phyloP scores from a whole-genome alignment of 2,797 vertebrate genomes.

The Pelobates cultripes region DNA sequence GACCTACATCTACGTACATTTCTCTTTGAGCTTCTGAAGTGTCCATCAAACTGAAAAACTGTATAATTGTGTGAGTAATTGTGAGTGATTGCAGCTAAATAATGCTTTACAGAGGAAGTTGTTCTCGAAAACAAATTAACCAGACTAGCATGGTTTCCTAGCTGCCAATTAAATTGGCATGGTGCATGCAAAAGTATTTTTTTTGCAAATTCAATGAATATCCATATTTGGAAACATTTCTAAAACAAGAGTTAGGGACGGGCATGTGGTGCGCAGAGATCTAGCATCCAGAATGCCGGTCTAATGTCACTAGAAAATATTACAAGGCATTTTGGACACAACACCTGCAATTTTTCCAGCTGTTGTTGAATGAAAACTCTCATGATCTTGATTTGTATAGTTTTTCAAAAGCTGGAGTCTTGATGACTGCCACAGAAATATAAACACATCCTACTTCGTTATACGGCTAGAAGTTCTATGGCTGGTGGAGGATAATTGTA shows the following conservation, averaged over 20 bases:
- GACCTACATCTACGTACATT: too few species aligned
- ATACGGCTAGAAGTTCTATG: too few species aligned
- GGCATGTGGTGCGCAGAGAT: not conserved
- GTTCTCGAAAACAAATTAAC: constrained; percentile 21
- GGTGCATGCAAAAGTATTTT: not conserved
- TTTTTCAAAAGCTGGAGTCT: too few species aligned
- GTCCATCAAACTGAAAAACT: constrained; percentile 15
- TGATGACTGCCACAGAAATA: too few species aligned
- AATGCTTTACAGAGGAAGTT: constrained; percentile 28
- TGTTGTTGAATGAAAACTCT: too few species aligned
- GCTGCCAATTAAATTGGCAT: constrained; percentile 2
- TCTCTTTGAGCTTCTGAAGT: not conserved
- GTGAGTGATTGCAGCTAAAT: constrained; percentile 37
- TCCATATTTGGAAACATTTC: not conserved
- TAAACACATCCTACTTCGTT: too few species aligned
- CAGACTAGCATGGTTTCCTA: not conserved
- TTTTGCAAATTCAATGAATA: not conserved
- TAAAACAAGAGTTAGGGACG: not conserved
- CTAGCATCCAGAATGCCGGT: not conserved
- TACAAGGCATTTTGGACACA: not conserved
- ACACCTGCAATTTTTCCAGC: not conserved
- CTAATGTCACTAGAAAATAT: not conserved
- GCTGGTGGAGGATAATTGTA: too few species aligned
- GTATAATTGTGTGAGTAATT: constrained; percentile 40
- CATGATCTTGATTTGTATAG: too few species aligned